Evolutionary conservation across 2,888 invertebrate species (phyloP).

Genomic region (Lacanobia wlatinum): DNA sequence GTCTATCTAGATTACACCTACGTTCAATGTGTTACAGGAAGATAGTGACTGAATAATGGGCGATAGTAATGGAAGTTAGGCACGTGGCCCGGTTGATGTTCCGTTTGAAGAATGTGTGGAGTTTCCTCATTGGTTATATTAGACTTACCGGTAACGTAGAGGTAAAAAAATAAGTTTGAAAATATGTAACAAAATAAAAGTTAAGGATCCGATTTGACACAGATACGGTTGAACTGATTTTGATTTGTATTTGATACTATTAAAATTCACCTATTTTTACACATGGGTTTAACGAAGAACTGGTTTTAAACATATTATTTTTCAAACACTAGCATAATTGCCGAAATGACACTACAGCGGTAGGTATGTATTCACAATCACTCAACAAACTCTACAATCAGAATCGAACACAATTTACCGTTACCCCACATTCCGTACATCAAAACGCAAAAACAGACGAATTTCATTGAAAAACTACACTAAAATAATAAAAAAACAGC

Average conservation of each 20-base stretch:
- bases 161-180: too few relatives aligned
- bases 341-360: neutral
- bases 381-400: neutral
- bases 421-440: neutral
- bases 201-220: neutral
- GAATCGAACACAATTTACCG: conserved; percentile 21
- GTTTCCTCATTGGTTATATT: neutral
- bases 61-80: conserved; percentile 20
- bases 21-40: conserved; percentile 17
- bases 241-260: neutral
- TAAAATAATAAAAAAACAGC: neutral
- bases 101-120: neutral
- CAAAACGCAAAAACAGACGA: neutral
- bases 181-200: neutral
- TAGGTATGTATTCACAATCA: conserved; percentile 5
- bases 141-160: neutral
- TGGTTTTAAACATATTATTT: neutral
- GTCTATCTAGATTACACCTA: conserved; percentile 22
- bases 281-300: rapidly evolving
- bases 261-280: neutral
- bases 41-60: conserved; percentile 35
- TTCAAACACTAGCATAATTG: neutral
- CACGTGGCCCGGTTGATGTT: conserved; percentile 9
- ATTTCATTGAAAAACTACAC: neutral
- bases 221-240: neutral